A percentile compares a stretch with the other conserved stretches of the same genome.
phyloP scores from a whole-genome alignment of 2,888 invertebrate species.

The Yponomeuta plumbellus region DNA sequence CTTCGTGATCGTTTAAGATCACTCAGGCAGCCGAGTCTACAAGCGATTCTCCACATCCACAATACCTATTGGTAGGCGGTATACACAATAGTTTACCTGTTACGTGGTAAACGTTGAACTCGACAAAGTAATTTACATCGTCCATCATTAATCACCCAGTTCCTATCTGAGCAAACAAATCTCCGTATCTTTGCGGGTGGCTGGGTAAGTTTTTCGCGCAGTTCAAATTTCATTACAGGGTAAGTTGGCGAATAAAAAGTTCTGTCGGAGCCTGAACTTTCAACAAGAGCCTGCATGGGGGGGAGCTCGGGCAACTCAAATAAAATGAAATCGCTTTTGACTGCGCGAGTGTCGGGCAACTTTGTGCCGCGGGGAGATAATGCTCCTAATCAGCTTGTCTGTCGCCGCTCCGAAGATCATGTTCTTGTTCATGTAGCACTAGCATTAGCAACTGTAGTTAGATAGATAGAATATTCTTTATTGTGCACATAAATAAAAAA shows the following conservation, averaged over 20 bases:
- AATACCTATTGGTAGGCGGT: too few relatives aligned
- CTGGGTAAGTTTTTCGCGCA: neutral
- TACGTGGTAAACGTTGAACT: neutral
- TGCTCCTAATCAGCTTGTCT: neutral
- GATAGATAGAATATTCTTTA: too few relatives aligned
- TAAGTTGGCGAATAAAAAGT: slow-evolving; percentile 7
- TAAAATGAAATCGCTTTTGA: slow-evolving; percentile 7
- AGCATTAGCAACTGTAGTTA: too few relatives aligned
- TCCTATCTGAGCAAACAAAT: neutral
- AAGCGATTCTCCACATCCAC: too few relatives aligned
- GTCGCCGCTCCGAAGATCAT: neutral
- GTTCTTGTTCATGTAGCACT: too few relatives aligned
- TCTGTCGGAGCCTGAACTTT: neutral
- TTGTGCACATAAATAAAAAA: too few relatives aligned
- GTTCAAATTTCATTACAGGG: slow-evolving; percentile 13
- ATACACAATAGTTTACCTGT: too few relatives aligned
- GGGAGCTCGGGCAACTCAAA: neutral
- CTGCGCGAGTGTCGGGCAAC: neutral
- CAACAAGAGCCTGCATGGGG: neutral
- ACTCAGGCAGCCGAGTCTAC: too few relatives aligned
- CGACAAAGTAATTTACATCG: neutral
- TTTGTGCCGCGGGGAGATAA: neutral
- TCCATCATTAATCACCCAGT: neutral
- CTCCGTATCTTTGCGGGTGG: neutral
- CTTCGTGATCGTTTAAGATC: too few relatives aligned